Evolutionary conservation across 2,888 invertebrate species (phyloP), one percentile per base, ranked within the genome.

Genomic region (Drosophila nr. fundita): DNA sequence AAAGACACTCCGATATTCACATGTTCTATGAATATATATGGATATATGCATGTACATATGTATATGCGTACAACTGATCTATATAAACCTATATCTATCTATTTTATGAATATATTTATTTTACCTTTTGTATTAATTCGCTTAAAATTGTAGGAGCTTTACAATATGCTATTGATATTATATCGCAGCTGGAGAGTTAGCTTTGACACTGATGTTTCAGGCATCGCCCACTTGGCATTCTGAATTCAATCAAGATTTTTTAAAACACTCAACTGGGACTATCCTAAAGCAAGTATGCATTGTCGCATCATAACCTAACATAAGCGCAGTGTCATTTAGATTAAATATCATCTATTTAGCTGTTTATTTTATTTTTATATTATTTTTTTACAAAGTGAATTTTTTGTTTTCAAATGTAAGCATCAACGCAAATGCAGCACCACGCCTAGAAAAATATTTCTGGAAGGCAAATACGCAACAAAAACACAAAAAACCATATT

Each of bases 151-250:
- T 24, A 24, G 24, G 24, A 24, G 1, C 2, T 24, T 24, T 24
- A 24, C 24, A 24, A 24, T 24, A 24, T 24, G 24, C 24, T 24
- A 24, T 24, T 24, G 24, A 27, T 27, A 27, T 27, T 27, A 27
- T 27, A 27, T 27, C 27, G 27, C 2, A 27, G 27, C 27, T 27
- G 27, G 27, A 27, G 0, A 27, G 27, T 27, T 27, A 27, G 27
- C 27, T 27, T 27, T 27, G 27, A 27, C 27, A 27, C 27, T 27
- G 27, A 32, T 11, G 11, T 11, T 11, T 32, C 32, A 6, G 32
- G 4, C 32, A 32, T 11, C 32, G 32, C 32, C 11, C 32, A 32
- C 32, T 32, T 32, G 32, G 52, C 21, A 30, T 59, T 50, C 73
- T 60, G 21, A 45, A 13, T 21, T 45, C 7, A 45, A 21, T 8